Conservation (phyloP, 2,888 invertebrate species). For the Marronus borbonicus region DNA sequence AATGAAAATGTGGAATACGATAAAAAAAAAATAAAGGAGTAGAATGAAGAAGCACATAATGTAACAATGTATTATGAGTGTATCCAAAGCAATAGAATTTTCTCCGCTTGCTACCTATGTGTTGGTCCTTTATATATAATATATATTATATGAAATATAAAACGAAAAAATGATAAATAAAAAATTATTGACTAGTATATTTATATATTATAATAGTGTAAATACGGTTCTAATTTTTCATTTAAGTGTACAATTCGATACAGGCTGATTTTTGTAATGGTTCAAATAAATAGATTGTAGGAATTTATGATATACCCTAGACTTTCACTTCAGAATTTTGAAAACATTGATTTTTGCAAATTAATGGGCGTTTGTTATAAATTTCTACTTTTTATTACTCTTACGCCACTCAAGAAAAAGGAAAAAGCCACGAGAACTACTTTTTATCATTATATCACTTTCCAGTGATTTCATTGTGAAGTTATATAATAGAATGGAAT, state of each 20-base stretch:
- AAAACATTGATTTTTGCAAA: too few species aligned
- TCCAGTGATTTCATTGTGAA: too few species aligned
- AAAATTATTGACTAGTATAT: slow-evolving; percentile 47
- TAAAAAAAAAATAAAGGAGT: slow-evolving; percentile 12
- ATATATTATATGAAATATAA: slow-evolving; percentile 28
- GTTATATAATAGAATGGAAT: too few species aligned
- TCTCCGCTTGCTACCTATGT: slow-evolving; percentile 67
- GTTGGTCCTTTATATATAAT: slow-evolving; percentile 65
- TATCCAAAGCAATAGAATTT: slow-evolving; percentile 69
- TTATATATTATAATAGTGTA: slow-evolving; percentile 44
- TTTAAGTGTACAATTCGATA: slow-evolving; percentile 38
- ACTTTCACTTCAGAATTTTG: too few species aligned
- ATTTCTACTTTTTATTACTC: neutral
- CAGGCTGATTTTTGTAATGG: slow-evolving; percentile 11
- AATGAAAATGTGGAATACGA: neutral
- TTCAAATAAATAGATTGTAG: too few species aligned
- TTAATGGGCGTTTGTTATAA: neutral
- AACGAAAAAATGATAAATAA: slow-evolving; percentile 51
- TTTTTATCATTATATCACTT: too few species aligned
- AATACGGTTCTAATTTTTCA: slow-evolving; percentile 54
- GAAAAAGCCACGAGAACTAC: neutral
- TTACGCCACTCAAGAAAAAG: neutral
- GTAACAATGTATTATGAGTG: slow-evolving; percentile 62
- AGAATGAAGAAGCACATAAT: neutral
- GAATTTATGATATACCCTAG: too few species aligned